Percentiles rank a stretch among this genome's conserved stretches.
phyloP scores from a whole-genome alignment of 2,113 vertebrate genomes.

The Solea solea region DNA sequence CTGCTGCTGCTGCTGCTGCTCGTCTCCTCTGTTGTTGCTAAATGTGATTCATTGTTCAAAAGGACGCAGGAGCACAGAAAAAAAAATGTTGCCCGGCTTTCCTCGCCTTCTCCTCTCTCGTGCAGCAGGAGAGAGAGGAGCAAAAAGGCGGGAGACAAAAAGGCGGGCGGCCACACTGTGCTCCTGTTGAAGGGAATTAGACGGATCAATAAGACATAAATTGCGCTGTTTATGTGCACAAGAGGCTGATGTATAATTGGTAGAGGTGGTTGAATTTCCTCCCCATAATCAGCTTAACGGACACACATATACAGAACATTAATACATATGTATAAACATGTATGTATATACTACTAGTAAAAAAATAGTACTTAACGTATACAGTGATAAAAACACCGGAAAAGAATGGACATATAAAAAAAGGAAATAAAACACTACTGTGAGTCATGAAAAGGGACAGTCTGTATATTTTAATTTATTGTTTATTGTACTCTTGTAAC shows the following conservation, averaged over 20 bases:
- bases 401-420: too few species aligned
- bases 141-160: conserved; percentile 44
- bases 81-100: conserved; percentile 47
- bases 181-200: conserved; percentile 57
- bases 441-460: too few species aligned
- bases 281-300: conserved; percentile 46
- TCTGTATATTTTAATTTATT: too few species aligned
- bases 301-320: conserved; percentile 21
- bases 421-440: too few species aligned
- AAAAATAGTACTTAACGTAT: too few species aligned
- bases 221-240: conserved; percentile 54
- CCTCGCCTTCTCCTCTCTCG: conserved; percentile 14
- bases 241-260: conserved; percentile 60
- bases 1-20: conserved; percentile 8
- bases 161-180: conserved; percentile 40
- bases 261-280: conserved; percentile 43
- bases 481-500: too few species aligned
- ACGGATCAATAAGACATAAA: conserved; percentile 60
- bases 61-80: conserved; percentile 50
- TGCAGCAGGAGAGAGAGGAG: conserved; percentile 35
- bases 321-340: neutral
- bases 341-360: too few species aligned
- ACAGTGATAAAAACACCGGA: too few species aligned
- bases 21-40: conserved; percentile 31
- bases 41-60: conserved; percentile 70